A percentile compares a stretch with the other conserved stretches of the same genome.
These are phyloP conservation scores for Azorinus chamasolen DNA, from an alignment of 2,888 invertebrate species.

Conservation along the genomic window DNA sequence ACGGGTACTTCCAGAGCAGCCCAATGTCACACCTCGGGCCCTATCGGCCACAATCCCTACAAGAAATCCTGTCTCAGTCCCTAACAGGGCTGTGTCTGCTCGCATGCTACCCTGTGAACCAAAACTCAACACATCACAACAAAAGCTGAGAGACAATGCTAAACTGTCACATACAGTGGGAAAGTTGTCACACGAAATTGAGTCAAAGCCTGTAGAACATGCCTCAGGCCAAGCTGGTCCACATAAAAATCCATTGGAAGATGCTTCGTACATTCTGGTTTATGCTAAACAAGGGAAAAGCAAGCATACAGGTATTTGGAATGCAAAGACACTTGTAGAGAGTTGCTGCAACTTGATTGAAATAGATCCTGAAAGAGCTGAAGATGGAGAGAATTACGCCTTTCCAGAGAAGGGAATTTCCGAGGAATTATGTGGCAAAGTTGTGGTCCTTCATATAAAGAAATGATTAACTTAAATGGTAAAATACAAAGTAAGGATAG, in stretches of 20 bases:
- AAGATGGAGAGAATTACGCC: slow-evolving; percentile 62
- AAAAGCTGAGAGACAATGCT: slow-evolving; percentile 31
- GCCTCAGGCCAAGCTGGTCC: neutral
- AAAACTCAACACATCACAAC: neutral
- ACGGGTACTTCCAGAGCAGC: slow-evolving; percentile 58
- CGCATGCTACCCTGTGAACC: slow-evolving; percentile 52
- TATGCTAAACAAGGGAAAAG: slow-evolving; percentile 80
- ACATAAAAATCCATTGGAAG: slow-evolving; percentile 55
- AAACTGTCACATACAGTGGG: slow-evolving; percentile 51
- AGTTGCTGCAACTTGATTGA: slow-evolving; percentile 77
- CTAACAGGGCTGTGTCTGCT: slow-evolving; percentile 49
- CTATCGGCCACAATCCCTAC: slow-evolving; percentile 59
- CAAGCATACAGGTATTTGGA: slow-evolving; percentile 73
- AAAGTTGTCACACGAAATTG: slow-evolving; percentile 34
- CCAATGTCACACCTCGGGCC: slow-evolving; percentile 56
- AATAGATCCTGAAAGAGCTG: slow-evolving; percentile 65
- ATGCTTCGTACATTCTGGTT: slow-evolving; percentile 64
- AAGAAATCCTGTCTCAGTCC: slow-evolving; percentile 17
- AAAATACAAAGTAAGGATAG: no score
- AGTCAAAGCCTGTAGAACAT: slow-evolving; percentile 8
- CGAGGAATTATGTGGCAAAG: slow-evolving; percentile 71
- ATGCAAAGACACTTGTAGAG: slow-evolving; percentile 68
- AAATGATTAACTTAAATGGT: slow-evolving; percentile 13
- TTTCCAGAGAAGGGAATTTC: slow-evolving; percentile 72
- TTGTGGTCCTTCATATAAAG: slow-evolving; percentile 62